phyloP scores from a whole-genome alignment of 2,888 invertebrate species.

The Leptura quadrifasciata region DNA sequence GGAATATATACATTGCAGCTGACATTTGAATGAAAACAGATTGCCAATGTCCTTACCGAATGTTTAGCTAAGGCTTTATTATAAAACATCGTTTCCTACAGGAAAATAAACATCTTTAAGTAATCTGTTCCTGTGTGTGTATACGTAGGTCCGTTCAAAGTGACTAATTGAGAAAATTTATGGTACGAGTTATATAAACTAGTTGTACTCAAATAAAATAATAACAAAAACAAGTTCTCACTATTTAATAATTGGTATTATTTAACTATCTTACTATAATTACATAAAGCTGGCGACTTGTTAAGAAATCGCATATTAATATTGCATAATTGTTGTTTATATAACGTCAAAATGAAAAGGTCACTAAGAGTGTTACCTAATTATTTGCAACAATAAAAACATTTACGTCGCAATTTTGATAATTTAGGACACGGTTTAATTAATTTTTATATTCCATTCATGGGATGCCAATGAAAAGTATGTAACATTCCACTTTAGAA shows the following conservation, averaged over 20 bases:
- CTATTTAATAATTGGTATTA: conserved; percentile 24
- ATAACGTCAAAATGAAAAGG: background rate
- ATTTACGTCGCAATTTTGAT: background rate
- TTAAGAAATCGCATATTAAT: conserved; percentile 21
- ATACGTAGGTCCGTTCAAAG: background rate
- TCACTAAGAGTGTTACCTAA: conserved; percentile 11
- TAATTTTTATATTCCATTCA: background rate
- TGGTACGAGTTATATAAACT: conserved; percentile 24
- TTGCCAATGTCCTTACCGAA: background rate
- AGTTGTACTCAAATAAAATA: conserved; percentile 6
- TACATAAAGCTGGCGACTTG: conserved; percentile 19
- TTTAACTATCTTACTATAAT: conserved; percentile 27
- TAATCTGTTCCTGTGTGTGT: conserved; percentile 11
- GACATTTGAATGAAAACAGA: conserved; percentile 9
- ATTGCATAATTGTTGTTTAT: conserved; percentile 17
- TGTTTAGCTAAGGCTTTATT: conserved; percentile 13
- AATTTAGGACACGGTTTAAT: background rate
- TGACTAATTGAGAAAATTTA: background rate
- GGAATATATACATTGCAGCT: background rate
- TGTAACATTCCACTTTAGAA: conserved; percentile 4
- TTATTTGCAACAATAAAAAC: conserved; percentile 8
- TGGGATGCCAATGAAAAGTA: background rate
- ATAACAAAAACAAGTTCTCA: conserved; percentile 25
- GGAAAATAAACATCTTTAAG: conserved; percentile 13
- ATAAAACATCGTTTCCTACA: conserved; percentile 27